Evolutionary conservation across 2,113 vertebrate genomes (phyloP).

Genomic region (Nyctibius bracteatus): DNA sequence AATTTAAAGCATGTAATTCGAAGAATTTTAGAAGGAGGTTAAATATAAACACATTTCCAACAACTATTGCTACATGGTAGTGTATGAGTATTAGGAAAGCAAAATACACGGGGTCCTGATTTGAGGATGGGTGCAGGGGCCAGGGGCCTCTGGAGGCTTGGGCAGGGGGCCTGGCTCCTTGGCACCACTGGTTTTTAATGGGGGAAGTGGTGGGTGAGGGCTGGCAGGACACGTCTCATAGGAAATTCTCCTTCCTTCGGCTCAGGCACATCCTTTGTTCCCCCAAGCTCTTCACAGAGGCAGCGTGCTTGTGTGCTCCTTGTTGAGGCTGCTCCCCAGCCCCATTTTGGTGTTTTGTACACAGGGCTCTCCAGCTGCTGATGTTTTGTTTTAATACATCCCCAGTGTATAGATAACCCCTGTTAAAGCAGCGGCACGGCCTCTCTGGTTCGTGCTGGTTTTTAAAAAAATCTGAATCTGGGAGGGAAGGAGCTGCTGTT

Average conservation of each 20-base stretch:
- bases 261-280: not conserved
- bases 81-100: not conserved
- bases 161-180: not conserved
- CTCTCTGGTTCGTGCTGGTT: not conserved
- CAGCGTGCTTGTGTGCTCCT: rapidly evolving
- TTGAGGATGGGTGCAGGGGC: not conserved
- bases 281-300: not conserved
- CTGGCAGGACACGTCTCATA: not conserved
- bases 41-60: not conserved
- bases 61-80: not conserved
- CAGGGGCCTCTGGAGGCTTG: not conserved
- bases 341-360: not conserved
- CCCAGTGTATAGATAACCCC: not conserved
- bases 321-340: not conserved
- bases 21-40: not conserved
- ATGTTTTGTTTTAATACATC: not conserved
- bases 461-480: not conserved
- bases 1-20: not conserved
- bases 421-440: not conserved
- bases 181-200: rapidly evolving
- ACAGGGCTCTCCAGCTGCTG: not conserved
- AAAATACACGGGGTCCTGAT: not conserved
- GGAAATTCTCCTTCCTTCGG: not conserved
- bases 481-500: not conserved
- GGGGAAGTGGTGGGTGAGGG: rapidly evolving